Evolutionary conservation across 1,140 invertebrate species (phyloP), one percentile per base, ranked within the genome.

Genomic region (Drosophila bocki): DNA sequence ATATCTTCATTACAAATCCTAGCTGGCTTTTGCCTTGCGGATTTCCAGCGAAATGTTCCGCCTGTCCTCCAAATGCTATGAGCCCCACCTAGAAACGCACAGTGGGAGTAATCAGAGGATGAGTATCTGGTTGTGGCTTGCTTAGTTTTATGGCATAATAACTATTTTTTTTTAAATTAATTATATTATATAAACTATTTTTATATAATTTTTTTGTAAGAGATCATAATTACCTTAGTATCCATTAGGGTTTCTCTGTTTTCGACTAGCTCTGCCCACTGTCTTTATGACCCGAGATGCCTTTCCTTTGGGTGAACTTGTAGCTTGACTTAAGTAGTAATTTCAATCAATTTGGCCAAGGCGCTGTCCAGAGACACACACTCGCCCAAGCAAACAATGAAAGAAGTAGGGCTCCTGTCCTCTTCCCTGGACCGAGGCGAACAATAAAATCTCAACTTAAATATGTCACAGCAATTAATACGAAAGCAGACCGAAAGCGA

Each of bases 1-100:
- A 88, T 87, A 78, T 78, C 75, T 83, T 87, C 72, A 87, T 88
- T 83, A 83, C 71, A 88, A 88, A 83, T 87, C 77, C 75, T 82
- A 74, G 67, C 78, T 81, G 74, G 82, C 72, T 80, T 86, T 83
- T 77, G 83, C 80, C 78, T 63, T 88, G 72, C 71, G 82, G 82
- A 86, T 78, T 70, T 78, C 75, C 69, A 78, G 77, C 69, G 75
- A 78, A 78, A 71, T 78, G 75, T 54, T 70, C 50, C 68, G 75
- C 75, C 65, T 71, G 75, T 60, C 35, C 50, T 53, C 64, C 50
- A 59, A 77, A 77, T 60, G 63, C 74, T 50, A 48, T 42, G 44
- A 56, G 32, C 41, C 48, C 42, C 45, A 29, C 37, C 44, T 59
- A 69, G 26, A 12, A 13, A 12, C 13, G 56, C 42, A 77, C 75